These are phyloP conservation scores for Habrosyne pyritoides DNA, from an alignment of 2,888 invertebrate genomes.

Conservation along the genomic window DNA sequence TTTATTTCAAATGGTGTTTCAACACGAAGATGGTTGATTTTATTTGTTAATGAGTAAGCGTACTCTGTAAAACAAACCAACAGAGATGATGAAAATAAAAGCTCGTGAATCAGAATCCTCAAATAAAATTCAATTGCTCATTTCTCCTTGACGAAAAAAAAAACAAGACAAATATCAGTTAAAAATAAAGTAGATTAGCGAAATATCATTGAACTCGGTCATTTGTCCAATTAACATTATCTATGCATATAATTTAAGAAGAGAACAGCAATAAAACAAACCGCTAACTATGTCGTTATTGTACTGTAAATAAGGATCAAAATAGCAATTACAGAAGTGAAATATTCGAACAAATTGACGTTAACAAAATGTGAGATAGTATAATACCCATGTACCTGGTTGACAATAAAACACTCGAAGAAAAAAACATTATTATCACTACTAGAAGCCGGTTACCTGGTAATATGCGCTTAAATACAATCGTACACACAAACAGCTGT, in stretches of 20 bases:
- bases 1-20: too few relatives aligned
- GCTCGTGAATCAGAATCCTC: neutral
- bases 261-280: neutral
- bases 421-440: neutral
- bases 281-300: neutral
- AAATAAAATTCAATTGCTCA: neutral
- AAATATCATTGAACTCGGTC: neutral
- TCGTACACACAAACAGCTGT: neutral
- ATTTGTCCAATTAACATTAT: neutral
- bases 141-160: neutral
- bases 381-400: too few relatives aligned
- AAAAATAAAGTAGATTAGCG: neutral
- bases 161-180: neutral
- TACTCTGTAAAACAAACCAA: neutral
- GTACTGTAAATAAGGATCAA: neutral
- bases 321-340: neutral
- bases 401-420: too few relatives aligned
- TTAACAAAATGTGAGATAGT: too few relatives aligned
- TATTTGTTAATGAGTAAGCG: too few relatives aligned
- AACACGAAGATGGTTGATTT: too few relatives aligned
- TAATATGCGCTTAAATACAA: neutral
- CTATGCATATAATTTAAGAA: neutral
- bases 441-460: neutral
- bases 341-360: neutral
- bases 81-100: conserved; percentile 8